phyloP scores from a whole-genome alignment of 2,113 vertebrate species.

The Numida meleagris region DNA sequence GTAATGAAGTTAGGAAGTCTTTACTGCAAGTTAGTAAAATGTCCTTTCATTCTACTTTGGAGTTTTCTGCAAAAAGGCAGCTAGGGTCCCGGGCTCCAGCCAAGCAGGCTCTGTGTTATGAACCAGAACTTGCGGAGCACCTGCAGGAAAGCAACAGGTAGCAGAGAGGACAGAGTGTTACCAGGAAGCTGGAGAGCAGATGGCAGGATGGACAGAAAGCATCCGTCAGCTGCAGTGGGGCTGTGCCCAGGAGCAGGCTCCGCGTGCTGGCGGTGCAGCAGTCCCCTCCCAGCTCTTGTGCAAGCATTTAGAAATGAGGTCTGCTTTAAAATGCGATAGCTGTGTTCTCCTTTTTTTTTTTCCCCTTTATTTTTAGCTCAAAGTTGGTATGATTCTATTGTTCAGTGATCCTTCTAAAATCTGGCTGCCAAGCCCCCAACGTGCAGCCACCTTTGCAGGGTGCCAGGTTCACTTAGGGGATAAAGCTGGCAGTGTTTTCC shows the following conservation, averaged over 20 bases:
- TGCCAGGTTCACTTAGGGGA: not conserved
- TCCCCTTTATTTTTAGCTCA: not conserved
- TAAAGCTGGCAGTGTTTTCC: not conserved
- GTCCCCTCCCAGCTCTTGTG: not conserved
- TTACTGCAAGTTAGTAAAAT: not conserved
- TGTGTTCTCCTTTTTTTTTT: not conserved
- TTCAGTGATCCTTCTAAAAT: not conserved
- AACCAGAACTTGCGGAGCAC: not conserved
- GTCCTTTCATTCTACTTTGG: not conserved
- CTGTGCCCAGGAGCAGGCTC: not conserved
- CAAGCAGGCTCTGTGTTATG: not conserved
- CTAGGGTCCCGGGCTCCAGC: not conserved
- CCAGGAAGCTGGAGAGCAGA: not conserved
- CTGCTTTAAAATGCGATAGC: not conserved
- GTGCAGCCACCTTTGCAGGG: not conserved
- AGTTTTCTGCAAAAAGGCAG: not conserved
- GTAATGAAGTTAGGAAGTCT: not conserved
- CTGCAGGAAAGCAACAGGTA: no score
- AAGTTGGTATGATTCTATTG: not conserved
- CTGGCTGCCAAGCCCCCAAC: not conserved
- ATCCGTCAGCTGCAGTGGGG: not conserved
- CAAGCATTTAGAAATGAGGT: not conserved
- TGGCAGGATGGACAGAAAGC: not conserved
- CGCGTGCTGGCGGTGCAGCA: no score
- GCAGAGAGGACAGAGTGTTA: not conserved